A percentile compares a stretch with the other conserved stretches of the same genome.
Conservation (phyloP, 1,140 invertebrate genomes). For the Heliconius hermathena region DNA sequence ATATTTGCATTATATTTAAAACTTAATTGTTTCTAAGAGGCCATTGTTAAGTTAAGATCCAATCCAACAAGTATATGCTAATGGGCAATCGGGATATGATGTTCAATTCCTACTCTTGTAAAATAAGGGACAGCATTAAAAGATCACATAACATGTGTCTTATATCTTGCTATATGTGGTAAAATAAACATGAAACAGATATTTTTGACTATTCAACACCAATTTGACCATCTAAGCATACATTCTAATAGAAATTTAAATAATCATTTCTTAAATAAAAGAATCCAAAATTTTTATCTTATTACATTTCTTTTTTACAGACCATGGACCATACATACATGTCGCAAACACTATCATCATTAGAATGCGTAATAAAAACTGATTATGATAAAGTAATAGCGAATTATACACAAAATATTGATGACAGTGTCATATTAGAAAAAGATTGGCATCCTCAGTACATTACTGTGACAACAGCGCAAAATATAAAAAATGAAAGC, state of each 20-base stretch:
- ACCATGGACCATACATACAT: conserved; percentile 70
- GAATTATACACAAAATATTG: conserved; percentile 43
- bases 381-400: conserved; percentile 69
- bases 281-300: background rate
- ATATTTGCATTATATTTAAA: too few species aligned
- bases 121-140: too few species aligned
- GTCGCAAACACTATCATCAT: conserved; percentile 61
- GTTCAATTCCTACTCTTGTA: too few species aligned
- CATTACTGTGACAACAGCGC: conserved; percentile 43
- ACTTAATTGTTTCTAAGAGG: too few species aligned
- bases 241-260: background rate
- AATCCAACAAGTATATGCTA: too few species aligned
- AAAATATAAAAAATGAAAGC: conserved; percentile 58
- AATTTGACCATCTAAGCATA: background rate
- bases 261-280: background rate
- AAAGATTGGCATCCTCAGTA: conserved; percentile 45
- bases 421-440: conserved; percentile 17
- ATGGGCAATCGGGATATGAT: too few species aligned
- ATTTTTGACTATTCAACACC: too few species aligned
- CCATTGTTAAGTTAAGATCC: too few species aligned
- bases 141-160: too few species aligned
- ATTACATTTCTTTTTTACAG: conserved; percentile 47
- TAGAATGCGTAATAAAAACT: conserved; percentile 51
- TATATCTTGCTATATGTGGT: too few species aligned
- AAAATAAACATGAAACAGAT: too few species aligned